Percentiles rank a stretch among this genome's conserved stretches.
Evolutionary conservation across 2,888 invertebrate species (phyloP).

Genomic region (Leptinotarsa rubiginosa): DNA sequence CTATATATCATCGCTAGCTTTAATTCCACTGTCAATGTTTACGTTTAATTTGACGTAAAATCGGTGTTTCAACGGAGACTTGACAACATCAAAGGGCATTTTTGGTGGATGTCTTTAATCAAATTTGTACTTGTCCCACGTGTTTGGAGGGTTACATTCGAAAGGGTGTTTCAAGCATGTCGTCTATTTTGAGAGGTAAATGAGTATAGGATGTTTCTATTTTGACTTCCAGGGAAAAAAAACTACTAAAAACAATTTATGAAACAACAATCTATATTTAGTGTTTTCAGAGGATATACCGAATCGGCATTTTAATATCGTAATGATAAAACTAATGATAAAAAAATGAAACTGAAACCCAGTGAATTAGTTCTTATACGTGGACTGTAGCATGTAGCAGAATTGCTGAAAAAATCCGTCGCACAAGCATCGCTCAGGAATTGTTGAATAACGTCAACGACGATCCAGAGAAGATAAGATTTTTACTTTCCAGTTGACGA

Average conservation of each 20-base stretch:
- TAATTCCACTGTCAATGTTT: constrained; percentile 1
- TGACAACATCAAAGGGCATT: not conserved
- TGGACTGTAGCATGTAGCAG: no score
- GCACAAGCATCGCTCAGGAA: no score
- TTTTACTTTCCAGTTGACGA: no score
- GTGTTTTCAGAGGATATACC: no score
- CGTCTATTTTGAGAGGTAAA: not conserved
- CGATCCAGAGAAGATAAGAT: no score
- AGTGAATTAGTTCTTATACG: no score
- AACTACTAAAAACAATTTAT: no score
- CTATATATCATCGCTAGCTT: not conserved
- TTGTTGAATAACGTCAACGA: no score
- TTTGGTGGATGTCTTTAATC: not conserved
- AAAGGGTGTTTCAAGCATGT: not conserved
- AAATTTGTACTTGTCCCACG: not conserved
- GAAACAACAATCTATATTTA: no score
- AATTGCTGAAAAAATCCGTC: no score
- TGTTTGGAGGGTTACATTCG: not conserved
- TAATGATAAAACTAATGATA: no score
- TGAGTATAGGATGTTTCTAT: not conserved
- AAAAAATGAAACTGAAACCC: no score
- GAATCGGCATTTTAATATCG: not conserved
- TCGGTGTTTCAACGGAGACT: not conserved
- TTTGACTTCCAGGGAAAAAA: not conserved
- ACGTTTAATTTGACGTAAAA: not conserved